Conservation (phyloP, 1,140 invertebrate species). For the Carposina sasakii region DNA sequence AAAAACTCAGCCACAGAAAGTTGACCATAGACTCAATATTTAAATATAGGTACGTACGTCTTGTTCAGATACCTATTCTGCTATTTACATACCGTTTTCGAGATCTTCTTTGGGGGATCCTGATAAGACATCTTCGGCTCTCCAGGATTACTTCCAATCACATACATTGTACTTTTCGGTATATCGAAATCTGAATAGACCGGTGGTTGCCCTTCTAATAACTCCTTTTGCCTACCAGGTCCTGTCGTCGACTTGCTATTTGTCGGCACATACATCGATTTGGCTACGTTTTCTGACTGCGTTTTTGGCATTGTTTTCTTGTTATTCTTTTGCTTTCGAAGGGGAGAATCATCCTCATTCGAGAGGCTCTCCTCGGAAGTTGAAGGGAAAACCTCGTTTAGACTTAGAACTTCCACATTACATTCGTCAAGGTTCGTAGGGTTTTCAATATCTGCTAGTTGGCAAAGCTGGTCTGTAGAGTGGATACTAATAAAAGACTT, state of each 20-base stretch:
- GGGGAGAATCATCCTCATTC: slow-evolving; percentile 47
- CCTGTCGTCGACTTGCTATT: slow-evolving; percentile 57
- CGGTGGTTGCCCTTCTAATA: slow-evolving; percentile 36
- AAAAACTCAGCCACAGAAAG: no score
- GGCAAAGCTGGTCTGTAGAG: slow-evolving; percentile 60
- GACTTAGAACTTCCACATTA: slow-evolving; percentile 60
- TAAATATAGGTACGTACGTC: no score
- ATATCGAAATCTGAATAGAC: slow-evolving; percentile 58
- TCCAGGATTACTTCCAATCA: slow-evolving; percentile 62
- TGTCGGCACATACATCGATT: slow-evolving; percentile 41
- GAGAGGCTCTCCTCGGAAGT: slow-evolving; percentile 64
- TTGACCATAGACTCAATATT: no score
- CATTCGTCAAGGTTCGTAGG: slow-evolving; percentile 46
- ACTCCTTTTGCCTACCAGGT: slow-evolving; percentile 36
- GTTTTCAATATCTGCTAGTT: slow-evolving; percentile 39
- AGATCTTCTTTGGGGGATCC: slow-evolving; percentile 60
- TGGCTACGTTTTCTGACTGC: slow-evolving; percentile 27
- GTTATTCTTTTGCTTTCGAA: slow-evolving; percentile 34
- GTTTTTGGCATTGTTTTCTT: slow-evolving; percentile 36
- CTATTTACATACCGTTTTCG: slow-evolving; percentile 56
- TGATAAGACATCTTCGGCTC: slow-evolving; percentile 63
- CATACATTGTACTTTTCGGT: slow-evolving; percentile 55
- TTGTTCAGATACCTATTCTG: no score
- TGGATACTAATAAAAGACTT: slow-evolving; percentile 66
- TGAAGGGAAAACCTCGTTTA: slow-evolving; percentile 60